A percentile compares a stretch with the other conserved stretches of the same genome.
phyloP scores from a whole-genome alignment of 2,113 vertebrate genomes.

The Lamprotornis superbus region DNA sequence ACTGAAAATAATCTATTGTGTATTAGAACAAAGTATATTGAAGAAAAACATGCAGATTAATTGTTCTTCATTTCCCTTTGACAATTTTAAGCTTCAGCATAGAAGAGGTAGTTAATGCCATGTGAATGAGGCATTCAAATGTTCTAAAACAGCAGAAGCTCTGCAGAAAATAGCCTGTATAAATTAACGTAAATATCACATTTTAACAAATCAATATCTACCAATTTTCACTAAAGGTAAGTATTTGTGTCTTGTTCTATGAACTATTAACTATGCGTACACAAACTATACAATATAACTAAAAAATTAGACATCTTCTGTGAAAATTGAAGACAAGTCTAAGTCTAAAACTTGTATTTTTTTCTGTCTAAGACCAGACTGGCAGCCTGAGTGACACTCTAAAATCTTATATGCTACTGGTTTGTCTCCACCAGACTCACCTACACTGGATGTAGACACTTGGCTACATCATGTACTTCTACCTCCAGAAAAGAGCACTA shows the following conservation, averaged over 20 bases:
- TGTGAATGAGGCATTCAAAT: neutral
- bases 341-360: neutral
- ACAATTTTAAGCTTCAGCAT: neutral
- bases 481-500: conserved; percentile 7
- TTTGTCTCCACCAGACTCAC: neutral
- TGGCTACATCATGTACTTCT: neutral
- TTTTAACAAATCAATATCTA: neutral
- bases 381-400: neutral
- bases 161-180: neutral
- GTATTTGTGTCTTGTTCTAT: neutral
- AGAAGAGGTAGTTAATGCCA: rapidly evolving
- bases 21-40: neutral
- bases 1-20: neutral
- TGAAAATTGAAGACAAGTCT: neutral
- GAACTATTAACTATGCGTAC: neutral
- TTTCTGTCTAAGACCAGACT: neutral
- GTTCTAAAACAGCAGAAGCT: neutral
- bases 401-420: neutral
- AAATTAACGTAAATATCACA: neutral
- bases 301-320: neutral
- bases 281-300: neutral
- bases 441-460: neutral
- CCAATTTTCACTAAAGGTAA: neutral
- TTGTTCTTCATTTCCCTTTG: neutral
- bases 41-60: neutral